phyloP scores from a whole-genome alignment of 2,113 vertebrate genomes.

The Vulpes ferrilata region DNA sequence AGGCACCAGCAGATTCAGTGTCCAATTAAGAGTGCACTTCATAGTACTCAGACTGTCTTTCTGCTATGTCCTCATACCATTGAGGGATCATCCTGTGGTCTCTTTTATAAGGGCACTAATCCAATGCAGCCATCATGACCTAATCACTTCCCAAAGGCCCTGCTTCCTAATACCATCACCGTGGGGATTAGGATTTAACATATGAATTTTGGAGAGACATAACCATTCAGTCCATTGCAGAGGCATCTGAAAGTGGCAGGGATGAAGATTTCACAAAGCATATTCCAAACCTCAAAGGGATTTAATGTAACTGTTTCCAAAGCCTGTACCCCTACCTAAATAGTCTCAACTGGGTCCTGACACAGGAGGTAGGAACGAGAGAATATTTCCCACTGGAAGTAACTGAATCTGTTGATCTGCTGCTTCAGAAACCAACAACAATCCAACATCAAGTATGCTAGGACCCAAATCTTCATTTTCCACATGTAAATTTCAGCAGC shows the following conservation, averaged over 20 bases:
- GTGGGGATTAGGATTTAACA: not conserved
- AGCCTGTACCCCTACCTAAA: not conserved
- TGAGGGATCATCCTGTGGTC: not conserved
- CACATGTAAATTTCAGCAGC: conserved; percentile 56
- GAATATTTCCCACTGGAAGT: not conserved
- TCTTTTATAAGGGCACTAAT: not conserved
- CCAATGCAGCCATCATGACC: not conserved
- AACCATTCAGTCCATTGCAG: not conserved
- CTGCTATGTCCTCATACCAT: not conserved
- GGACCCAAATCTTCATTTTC: conserved; percentile 46
- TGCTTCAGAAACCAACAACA: conserved; percentile 49
- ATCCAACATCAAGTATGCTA: conserved; percentile 22
- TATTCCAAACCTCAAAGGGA: not conserved
- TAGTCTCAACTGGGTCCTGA: not conserved
- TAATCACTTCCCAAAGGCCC: not conserved
- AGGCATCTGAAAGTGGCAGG: not conserved
- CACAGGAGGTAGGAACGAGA: not conserved
- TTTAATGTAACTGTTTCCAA: conserved; percentile 10
- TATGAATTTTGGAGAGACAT: not conserved
- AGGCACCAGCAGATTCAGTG: not conserved
- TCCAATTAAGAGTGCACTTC: not conserved
- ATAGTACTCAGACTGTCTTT: not conserved
- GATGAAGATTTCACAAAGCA: not conserved
- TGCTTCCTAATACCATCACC: not conserved
- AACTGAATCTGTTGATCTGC: conserved; percentile 9